Evolutionary conservation across 2,888 invertebrate genomes (phyloP).

Genomic region (Branchellion lobata): DNA sequence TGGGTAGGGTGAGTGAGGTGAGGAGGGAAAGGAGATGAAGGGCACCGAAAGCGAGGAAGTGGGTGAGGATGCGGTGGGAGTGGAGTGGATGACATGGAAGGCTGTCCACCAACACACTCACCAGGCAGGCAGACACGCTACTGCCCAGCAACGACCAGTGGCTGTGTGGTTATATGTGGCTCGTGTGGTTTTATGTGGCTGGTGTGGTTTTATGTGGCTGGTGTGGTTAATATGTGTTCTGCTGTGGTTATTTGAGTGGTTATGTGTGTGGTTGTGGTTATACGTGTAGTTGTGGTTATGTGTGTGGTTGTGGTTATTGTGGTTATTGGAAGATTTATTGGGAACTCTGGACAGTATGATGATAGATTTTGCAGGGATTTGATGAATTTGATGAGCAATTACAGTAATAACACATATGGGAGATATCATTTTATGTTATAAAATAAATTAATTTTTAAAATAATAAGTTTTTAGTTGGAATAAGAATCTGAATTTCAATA

Average conservation of each 20-base stretch:
- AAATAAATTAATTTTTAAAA: too few relatives aligned
- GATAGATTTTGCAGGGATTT: too few relatives aligned
- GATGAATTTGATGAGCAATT: too few relatives aligned
- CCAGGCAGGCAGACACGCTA: conserved; percentile 22
- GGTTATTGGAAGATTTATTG: neutral
- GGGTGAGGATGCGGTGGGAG: conserved; percentile 30
- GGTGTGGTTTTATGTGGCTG: neutral
- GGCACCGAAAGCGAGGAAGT: conserved; percentile 32
- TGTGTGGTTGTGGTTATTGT: neutral
- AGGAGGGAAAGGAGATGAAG: conserved; percentile 23
- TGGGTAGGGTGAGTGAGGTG: conserved; percentile 25
- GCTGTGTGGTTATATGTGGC: neutral
- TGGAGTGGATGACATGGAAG: conserved; percentile 31
- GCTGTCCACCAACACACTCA: conserved; percentile 26
- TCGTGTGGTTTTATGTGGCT: neutral
- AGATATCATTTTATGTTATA: too few relatives aligned
- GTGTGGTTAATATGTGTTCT: neutral
- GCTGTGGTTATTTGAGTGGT: neutral
- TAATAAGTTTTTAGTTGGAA: too few relatives aligned
- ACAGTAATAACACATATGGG: too few relatives aligned
- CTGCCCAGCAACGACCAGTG: conserved; percentile 27
- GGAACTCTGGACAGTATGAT: neutral
- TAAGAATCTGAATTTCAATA: too few relatives aligned
- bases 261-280: neutral
- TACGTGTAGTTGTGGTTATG: neutral